Percentiles rank a stretch among this genome's conserved stretches.
Evolutionary conservation across 2,888 invertebrate genomes (phyloP).

Genomic region (Temnothorax rugatulus): DNA sequence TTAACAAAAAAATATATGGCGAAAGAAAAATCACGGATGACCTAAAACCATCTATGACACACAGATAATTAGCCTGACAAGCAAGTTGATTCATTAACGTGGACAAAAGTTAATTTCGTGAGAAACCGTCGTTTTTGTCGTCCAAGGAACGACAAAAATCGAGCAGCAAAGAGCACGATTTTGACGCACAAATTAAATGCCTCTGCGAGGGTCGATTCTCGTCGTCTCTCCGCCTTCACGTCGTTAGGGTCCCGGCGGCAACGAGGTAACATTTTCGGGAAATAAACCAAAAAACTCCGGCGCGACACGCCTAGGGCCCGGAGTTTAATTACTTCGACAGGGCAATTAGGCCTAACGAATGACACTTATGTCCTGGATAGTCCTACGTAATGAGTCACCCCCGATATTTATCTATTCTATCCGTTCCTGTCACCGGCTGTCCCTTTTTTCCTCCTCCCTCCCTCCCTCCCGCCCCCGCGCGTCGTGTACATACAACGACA

Average conservation of each 20-base stretch:
- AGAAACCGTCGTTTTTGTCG: background rate
- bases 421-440: slow-evolving; percentile 40
- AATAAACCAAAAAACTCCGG: slow-evolving; percentile 33
- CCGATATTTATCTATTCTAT: slow-evolving; percentile 65
- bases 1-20: background rate
- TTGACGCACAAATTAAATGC: slow-evolving; percentile 60
- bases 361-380: slow-evolving; percentile 48
- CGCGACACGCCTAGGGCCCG: slow-evolving; percentile 32
- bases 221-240: slow-evolving; percentile 39
- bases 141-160: slow-evolving; percentile 17
- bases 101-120: background rate
- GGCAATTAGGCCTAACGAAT: slow-evolving; percentile 67
- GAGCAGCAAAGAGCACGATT: slow-evolving; percentile 32
- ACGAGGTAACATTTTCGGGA: slow-evolving; percentile 30
- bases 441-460: background rate
- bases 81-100: background rate
- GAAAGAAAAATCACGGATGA: background rate
- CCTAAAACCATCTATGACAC: background rate
- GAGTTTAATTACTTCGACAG: slow-evolving; percentile 54
- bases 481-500: slow-evolving; percentile 34
- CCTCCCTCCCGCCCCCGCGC: background rate
- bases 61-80: background rate
- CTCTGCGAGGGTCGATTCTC: slow-evolving; percentile 38
- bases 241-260: slow-evolving; percentile 21
- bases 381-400: slow-evolving; percentile 56